These are phyloP conservation scores for Vollenhovia emeryi DNA, from an alignment of 1,140 invertebrate genomes.

Conservation along the genomic window DNA sequence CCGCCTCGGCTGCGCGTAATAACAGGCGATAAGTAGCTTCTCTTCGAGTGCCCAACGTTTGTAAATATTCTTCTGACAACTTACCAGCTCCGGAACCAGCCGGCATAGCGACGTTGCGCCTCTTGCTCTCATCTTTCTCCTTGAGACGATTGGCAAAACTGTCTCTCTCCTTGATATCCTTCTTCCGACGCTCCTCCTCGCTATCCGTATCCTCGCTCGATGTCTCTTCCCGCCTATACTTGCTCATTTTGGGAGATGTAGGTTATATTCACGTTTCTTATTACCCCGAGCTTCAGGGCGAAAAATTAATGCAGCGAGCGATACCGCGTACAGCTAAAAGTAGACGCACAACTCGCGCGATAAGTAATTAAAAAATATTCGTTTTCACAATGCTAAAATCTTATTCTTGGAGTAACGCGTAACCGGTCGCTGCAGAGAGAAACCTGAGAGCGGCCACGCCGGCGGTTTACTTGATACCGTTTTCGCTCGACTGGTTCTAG, in stretches of 20 bases:
- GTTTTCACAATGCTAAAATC: background rate
- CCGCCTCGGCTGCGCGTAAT: slow-evolving; percentile 89
- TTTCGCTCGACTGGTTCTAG: too few species aligned
- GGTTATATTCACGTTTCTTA: slow-evolving; percentile 11
- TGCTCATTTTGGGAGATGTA: slow-evolving; percentile 80
- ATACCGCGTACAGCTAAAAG: background rate
- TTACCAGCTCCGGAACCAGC: slow-evolving; percentile 84
- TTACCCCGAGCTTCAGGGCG: background rate
- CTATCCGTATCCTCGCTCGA: slow-evolving; percentile 87
- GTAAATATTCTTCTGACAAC: background rate
- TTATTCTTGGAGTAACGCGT: background rate
- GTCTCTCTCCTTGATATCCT: slow-evolving; percentile 97
- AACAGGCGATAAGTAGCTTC: background rate
- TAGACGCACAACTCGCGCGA: background rate
- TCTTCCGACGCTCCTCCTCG: slow-evolving; percentile 88
- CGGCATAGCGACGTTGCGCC: slow-evolving; percentile 91
- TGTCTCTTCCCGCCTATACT: slow-evolving; percentile 85
- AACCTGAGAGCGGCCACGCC: too few species aligned
- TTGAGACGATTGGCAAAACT: slow-evolving; percentile 96
- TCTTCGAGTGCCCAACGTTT: background rate
- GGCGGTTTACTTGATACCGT: background rate
- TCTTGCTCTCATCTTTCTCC: slow-evolving; percentile 96
- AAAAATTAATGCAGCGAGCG: background rate
- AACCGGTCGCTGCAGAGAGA: too few species aligned
- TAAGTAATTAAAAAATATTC: background rate